phyloP scores from a whole-genome alignment of 2,797 vertebrate genomes.

The Semotilus atromaculatus region DNA sequence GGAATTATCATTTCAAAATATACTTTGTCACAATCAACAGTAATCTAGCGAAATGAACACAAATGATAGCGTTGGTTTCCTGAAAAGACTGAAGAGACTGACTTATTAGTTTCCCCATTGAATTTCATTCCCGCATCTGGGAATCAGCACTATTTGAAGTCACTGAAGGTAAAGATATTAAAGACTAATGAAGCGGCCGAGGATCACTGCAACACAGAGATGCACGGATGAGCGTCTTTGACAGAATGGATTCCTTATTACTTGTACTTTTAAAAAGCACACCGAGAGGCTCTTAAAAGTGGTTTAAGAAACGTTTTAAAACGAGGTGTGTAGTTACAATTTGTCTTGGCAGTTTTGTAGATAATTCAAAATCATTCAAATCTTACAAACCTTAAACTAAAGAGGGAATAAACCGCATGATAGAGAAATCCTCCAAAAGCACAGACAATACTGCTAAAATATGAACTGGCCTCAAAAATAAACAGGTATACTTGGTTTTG shows the following conservation, averaged over 20 bases:
- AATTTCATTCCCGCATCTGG: constrained; percentile 1
- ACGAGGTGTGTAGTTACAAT: constrained; percentile 58
- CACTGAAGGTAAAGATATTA: constrained; percentile 31
- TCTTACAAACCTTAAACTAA: constrained; percentile 30
- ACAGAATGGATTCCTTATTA: constrained; percentile 10
- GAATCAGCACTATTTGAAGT: constrained; percentile 34
- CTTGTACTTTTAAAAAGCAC: constrained; percentile 30
- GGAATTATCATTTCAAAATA: constrained; percentile 65
- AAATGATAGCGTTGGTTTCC: constrained; percentile 65
- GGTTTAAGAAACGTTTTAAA: constrained; percentile 30
- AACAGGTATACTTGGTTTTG: constrained; percentile 57
- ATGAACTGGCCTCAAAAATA: constrained; percentile 61
- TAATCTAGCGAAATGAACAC: constrained; percentile 71
- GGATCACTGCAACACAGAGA: constrained; percentile 26
- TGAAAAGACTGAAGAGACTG: constrained; percentile 61
- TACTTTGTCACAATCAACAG: constrained; percentile 70
- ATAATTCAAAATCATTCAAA: constrained; percentile 57
- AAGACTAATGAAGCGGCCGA: constrained; percentile 22
- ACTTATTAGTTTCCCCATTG: constrained; percentile 30
- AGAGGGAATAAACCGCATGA: constrained; percentile 33
- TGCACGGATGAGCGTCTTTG: not conserved
- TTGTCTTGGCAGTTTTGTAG: constrained; percentile 65
- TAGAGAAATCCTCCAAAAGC: constrained; percentile 30
- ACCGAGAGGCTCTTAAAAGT: constrained; percentile 3
- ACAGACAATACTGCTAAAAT: constrained; percentile 48